Evolutionary conservation across 2,888 invertebrate species (phyloP).

Genomic region (Torymus auratus): DNA sequence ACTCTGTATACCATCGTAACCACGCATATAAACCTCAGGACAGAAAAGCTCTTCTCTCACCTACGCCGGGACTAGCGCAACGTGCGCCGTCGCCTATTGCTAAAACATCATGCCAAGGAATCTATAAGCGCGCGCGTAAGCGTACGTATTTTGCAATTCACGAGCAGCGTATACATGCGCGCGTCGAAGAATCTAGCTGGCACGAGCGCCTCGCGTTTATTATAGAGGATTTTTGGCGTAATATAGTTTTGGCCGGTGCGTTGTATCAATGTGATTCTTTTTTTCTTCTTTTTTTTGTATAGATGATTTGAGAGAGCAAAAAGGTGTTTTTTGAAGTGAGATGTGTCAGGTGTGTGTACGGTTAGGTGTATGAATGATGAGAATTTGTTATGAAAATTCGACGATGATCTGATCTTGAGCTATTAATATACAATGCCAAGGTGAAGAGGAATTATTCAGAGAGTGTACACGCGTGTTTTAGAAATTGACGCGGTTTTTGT

Average conservation of each 20-base stretch:
- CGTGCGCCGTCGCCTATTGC: background rate
- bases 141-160: too few species aligned
- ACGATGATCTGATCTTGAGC: too few species aligned
- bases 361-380: too few species aligned
- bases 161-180: background rate
- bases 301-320: background rate
- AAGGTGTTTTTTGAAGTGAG: too few species aligned
- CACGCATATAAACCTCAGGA: background rate
- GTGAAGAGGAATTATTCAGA: too few species aligned
- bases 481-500: too few species aligned
- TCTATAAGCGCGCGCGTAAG: background rate
- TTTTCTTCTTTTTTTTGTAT: too few species aligned
- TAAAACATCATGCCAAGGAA: slow-evolving; percentile 16
- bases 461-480: too few species aligned
- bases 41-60: background rate
- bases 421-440: too few species aligned
- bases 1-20: background rate
- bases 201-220: background rate
- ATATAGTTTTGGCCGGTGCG: background rate
- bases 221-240: background rate
- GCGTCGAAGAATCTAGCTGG: background rate
- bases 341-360: too few species aligned
- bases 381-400: too few species aligned
- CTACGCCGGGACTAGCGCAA: background rate
- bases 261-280: too few species aligned